A percentile compares a stretch with the other conserved stretches of the same genome.
Evolutionary conservation across 2,113 vertebrate species (phyloP).

Genomic region (Nycticebus coucang): DNA sequence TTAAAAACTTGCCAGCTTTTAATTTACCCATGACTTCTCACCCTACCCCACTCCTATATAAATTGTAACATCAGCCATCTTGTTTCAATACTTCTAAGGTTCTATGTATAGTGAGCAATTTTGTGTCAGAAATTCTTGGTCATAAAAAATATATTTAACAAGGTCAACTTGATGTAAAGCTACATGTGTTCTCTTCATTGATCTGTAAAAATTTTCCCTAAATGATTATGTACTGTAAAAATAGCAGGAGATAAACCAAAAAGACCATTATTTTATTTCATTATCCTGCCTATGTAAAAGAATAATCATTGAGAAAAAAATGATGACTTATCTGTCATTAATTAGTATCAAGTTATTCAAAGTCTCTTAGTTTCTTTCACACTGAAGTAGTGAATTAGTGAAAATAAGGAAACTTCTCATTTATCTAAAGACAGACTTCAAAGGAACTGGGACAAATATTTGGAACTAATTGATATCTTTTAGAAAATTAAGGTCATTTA

Average conservation of each 20-base stretch:
- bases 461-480: conserved; percentile 44
- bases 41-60: not conserved
- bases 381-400: conserved; percentile 40
- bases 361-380: not conserved
- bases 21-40: not conserved
- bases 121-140: conserved; percentile 59
- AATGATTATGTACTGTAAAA: conserved; percentile 33
- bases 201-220: conserved; percentile 36
- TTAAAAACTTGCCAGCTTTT: conserved; percentile 40
- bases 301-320: conserved; percentile 46
- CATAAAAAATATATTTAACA: conserved; percentile 61
- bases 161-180: conserved; percentile 52
- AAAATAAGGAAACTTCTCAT: conserved; percentile 50
- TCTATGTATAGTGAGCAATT: conserved; percentile 62
- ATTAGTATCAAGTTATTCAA: conserved; percentile 34
- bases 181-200: conserved; percentile 53
- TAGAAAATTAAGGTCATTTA: conserved; percentile 35
- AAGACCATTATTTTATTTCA: conserved; percentile 43
- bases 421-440: conserved; percentile 58
- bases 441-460: conserved; percentile 64
- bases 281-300: conserved; percentile 53
- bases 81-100: conserved; percentile 34
- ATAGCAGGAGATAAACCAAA: conserved; percentile 65
- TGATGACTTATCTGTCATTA: not conserved
- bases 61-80: conserved; percentile 36